phyloP scores from a whole-genome alignment of 2,888 invertebrate genomes.

The Orthonychiurus folsomi region DNA sequence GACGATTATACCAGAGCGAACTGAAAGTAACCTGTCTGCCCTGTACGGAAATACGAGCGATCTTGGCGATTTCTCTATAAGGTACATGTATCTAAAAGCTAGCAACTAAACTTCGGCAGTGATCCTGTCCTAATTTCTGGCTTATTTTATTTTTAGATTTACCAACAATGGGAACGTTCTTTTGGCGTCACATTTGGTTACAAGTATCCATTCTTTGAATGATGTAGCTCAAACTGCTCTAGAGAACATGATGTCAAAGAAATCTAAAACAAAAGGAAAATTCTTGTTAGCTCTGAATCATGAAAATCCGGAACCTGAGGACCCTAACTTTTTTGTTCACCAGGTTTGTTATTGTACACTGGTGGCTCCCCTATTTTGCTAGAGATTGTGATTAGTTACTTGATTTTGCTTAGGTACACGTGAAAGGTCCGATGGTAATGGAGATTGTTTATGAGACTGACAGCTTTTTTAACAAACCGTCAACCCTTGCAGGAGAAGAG shows the following conservation, averaged over 20 bases:
- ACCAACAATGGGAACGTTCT: conserved; percentile 26
- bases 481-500: conserved; percentile 53
- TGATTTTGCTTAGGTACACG: conserved; percentile 49
- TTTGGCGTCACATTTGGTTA: conserved; percentile 23
- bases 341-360: conserved; percentile 34
- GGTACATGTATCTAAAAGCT: conserved; percentile 39
- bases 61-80: conserved; percentile 65
- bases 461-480: conserved; percentile 53
- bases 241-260: conserved; percentile 28
- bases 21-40: conserved; percentile 47
- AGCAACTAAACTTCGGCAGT: not conserved
- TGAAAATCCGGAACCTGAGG: conserved; percentile 36
- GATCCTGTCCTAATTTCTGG: no score
- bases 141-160: conserved; percentile 24
- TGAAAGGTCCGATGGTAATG: conserved; percentile 67
- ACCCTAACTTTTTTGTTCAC: conserved; percentile 45
- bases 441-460: conserved; percentile 76
- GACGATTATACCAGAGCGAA: conserved; percentile 23
- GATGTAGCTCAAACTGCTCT: conserved; percentile 30
- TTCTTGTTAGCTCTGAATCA: conserved; percentile 31
- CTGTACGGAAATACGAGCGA: conserved; percentile 67
- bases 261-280: conserved; percentile 24
- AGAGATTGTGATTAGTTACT: not conserved
- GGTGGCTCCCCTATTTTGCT: not conserved
- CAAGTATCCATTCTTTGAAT: conserved; percentile 32